A percentile compares a stretch with the other conserved stretches of the same genome.
Evolutionary conservation across 2,888 invertebrate genomes (phyloP).

Genomic region (Punctoribates punctum): DNA sequence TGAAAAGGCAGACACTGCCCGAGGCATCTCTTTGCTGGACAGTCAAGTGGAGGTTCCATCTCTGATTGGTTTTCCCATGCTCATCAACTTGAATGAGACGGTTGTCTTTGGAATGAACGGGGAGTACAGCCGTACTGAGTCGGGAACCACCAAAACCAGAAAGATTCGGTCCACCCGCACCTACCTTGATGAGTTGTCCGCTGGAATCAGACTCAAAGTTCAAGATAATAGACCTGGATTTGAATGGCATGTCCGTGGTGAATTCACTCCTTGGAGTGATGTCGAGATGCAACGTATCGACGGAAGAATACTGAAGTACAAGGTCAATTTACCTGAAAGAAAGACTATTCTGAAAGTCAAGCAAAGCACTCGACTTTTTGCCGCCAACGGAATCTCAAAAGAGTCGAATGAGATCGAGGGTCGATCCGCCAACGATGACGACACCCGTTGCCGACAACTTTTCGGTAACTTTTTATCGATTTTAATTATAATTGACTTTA

Average conservation of each 20-base stretch:
- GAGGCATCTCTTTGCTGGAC: slow-evolving; percentile 1
- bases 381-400: not conserved
- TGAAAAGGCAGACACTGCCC: slow-evolving; percentile 4
- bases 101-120: not conserved
- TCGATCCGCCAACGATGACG: not conserved
- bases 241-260: not conserved
- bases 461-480: slow-evolving; percentile 30
- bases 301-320: not conserved
- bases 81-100: slow-evolving; percentile 6
- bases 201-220: slow-evolving; percentile 15
- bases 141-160: not conserved
- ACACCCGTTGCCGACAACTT: not conserved
- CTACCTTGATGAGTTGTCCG: not conserved
- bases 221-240: slow-evolving; percentile 31
- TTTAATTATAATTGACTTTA: no score
- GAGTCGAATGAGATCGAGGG: not conserved
- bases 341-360: not conserved
- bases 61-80: slow-evolving; percentile 34
- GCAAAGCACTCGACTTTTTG: not conserved
- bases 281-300: not conserved
- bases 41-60: slow-evolving; percentile 21
- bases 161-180: not conserved
- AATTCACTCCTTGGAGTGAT: not conserved
- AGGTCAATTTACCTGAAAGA: slow-evolving; percentile 4
- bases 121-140: not conserved